Evolutionary conservation across 1,140 invertebrate genomes (phyloP).

Genomic region (Babylonia areolata): DNA sequence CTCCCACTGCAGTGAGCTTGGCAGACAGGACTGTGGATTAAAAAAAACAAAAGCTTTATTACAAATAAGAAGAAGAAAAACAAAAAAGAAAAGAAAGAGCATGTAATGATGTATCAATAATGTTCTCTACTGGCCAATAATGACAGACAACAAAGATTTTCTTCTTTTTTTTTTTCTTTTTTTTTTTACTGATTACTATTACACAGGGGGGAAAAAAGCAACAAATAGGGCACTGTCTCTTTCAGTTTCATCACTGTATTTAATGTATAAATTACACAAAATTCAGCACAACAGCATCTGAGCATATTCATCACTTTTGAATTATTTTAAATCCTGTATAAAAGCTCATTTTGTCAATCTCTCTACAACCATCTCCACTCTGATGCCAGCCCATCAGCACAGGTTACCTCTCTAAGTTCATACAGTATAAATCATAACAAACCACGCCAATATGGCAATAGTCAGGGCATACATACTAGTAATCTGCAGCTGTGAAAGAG

Average conservation of each 20-base stretch:
- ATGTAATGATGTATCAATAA: not conserved
- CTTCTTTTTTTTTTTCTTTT: too few species aligned
- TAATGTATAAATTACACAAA: too few species aligned
- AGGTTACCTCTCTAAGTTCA: not conserved
- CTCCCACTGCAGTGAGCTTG: slow-evolving; percentile 63
- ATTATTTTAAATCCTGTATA: too few species aligned
- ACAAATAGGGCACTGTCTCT: too few species aligned
- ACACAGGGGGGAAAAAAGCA: too few species aligned
- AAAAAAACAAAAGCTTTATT: slow-evolving; percentile 6
- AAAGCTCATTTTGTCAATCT: too few species aligned
- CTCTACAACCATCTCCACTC: too few species aligned
- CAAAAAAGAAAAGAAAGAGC: not conserved
- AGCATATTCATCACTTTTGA: too few species aligned
- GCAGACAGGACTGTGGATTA: slow-evolving; percentile 66
- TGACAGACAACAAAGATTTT: not conserved
- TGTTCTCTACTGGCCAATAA: not conserved
- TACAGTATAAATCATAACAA: not conserved
- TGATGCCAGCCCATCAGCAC: too few species aligned
- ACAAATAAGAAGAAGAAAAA: not conserved
- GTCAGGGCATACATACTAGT: slow-evolving; percentile 54
- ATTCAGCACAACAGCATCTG: too few species aligned
- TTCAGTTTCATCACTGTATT: too few species aligned
- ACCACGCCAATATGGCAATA: not conserved
- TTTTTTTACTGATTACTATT: too few species aligned
- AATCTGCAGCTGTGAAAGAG: slow-evolving; percentile 66